Conservation (phyloP, 2,888 invertebrate genomes). For the Heliconius charithonia region DNA sequence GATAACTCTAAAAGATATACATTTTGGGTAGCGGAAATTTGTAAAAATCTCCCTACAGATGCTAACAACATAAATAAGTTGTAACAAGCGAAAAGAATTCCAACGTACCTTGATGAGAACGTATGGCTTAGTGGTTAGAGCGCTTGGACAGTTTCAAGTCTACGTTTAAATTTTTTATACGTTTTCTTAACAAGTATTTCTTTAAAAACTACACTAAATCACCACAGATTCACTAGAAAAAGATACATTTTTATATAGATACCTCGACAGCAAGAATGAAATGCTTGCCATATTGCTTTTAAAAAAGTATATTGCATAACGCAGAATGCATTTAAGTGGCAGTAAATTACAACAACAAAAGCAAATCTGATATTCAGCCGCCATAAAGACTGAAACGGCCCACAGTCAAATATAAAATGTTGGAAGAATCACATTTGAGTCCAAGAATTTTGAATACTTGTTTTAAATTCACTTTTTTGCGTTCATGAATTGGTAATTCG, state of each 20-base stretch:
- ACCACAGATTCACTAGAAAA: not conserved
- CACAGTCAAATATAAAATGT: constrained; percentile 23
- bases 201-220: not conserved
- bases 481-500: too few relatives aligned
- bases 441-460: not conserved
- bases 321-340: constrained; percentile 8
- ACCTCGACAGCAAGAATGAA: not conserved
- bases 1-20: too few relatives aligned
- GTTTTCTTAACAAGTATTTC: too few relatives aligned
- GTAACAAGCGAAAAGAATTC: too few relatives aligned
- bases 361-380: constrained; percentile 21
- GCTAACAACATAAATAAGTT: too few relatives aligned
- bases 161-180: too few relatives aligned
- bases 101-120: too few relatives aligned
- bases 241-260: not conserved
- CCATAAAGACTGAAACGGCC: constrained; percentile 22
- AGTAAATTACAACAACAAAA: constrained; percentile 32
- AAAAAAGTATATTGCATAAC: not conserved
- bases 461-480: not conserved
- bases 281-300: not conserved
- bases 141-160: too few relatives aligned
- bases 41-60: too few relatives aligned
- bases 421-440: not conserved
- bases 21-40: too few relatives aligned
- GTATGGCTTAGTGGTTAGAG: too few relatives aligned